Conservation (phyloP, 2,113 vertebrate species). For the Eolophus roseicapilla region DNA sequence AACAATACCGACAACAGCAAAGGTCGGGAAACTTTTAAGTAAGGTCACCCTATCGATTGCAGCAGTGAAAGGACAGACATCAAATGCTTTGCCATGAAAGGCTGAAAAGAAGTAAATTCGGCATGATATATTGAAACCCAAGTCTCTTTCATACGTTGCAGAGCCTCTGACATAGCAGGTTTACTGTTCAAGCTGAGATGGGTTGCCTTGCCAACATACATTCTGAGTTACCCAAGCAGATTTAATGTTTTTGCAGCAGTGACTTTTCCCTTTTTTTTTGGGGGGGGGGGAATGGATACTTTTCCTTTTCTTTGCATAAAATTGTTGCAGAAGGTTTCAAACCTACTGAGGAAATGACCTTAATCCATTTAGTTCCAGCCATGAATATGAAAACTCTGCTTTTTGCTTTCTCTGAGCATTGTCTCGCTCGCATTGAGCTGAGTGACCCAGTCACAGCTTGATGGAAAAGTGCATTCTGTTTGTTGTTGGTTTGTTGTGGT, state of each 20-base stretch:
- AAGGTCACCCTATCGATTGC: slow-evolving; percentile 48
- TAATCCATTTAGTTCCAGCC: slow-evolving; percentile 66
- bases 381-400: slow-evolving; percentile 46
- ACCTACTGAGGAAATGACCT: slow-evolving; percentile 67
- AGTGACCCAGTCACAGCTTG: slow-evolving; percentile 44
- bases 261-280: neutral
- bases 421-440: neutral
- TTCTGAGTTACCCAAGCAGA: slow-evolving; percentile 72
- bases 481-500: slow-evolving; percentile 12
- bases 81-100: slow-evolving; percentile 53
- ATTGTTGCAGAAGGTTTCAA: slow-evolving; percentile 52
- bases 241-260: slow-evolving; percentile 64
- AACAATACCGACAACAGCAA: slow-evolving; percentile 45
- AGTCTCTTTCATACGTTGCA: slow-evolving; percentile 58
- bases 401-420: slow-evolving; percentile 22
- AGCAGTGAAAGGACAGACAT: slow-evolving; percentile 52
- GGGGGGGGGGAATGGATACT: accelerated
- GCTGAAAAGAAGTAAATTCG: slow-evolving; percentile 70
- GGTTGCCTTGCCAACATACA: slow-evolving; percentile 72
- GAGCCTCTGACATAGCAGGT: slow-evolving; percentile 63
- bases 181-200: slow-evolving; percentile 66
- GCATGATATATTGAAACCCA: slow-evolving; percentile 60
- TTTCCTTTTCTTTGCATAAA: slow-evolving; percentile 21
- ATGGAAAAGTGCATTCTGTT: slow-evolving; percentile 53
- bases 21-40: slow-evolving; percentile 44